A percentile compares a stretch with the other conserved stretches of the same genome.
Conservation (phyloP, 2,797 vertebrate genomes). For the Sebastes diaconus region DNA sequence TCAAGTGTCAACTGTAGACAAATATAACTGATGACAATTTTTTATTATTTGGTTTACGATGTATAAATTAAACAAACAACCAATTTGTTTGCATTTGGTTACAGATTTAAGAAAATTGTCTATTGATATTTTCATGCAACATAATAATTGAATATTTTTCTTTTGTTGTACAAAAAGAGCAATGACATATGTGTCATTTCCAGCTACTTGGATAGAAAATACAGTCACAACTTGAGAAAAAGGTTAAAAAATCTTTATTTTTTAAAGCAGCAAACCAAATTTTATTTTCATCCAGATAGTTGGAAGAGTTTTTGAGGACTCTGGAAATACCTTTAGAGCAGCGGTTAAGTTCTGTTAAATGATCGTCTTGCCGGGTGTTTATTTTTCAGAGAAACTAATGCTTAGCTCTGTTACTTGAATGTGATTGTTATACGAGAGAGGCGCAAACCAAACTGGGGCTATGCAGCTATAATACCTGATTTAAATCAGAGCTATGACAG, state of each 20-base stretch:
- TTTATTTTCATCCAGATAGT: neutral
- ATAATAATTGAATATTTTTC: neutral
- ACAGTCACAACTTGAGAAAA: neutral
- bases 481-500: neutral
- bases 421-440: neutral
- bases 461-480: neutral
- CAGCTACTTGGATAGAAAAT: neutral
- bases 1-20: neutral
- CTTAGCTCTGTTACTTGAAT: neutral
- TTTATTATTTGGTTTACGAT: neutral
- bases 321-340: neutral
- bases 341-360: neutral
- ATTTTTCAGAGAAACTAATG: neutral
- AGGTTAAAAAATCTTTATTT: neutral
- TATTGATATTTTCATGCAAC: neutral
- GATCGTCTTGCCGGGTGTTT: neutral
- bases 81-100: neutral
- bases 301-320: neutral
- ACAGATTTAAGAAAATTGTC: neutral
- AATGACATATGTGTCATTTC: too few species aligned
- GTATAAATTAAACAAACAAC: neutral
- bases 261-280: neutral
- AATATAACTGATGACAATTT: neutral
- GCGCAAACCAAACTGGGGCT: neutral
- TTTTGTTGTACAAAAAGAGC: neutral